Percentiles rank a stretch among this genome's conserved stretches.
phyloP scores from a whole-genome alignment of 2,888 invertebrate species.

The Hemithea aestivaria region DNA sequence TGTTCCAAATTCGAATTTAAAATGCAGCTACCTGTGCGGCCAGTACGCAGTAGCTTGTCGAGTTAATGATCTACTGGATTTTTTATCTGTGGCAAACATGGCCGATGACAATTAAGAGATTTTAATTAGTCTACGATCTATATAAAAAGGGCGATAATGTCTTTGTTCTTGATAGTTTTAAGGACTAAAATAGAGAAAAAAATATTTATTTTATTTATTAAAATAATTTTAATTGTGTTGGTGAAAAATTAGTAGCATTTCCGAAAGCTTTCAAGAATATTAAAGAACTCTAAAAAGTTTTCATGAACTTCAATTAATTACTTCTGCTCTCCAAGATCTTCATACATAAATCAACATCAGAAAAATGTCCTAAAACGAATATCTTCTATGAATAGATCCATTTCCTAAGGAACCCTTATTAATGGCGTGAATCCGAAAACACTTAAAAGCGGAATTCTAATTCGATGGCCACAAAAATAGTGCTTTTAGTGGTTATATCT shows the following conservation, averaged over 20 bases:
- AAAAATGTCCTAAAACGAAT: constrained; percentile 25
- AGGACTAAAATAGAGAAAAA: too few species aligned
- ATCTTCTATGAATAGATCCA: constrained; percentile 28
- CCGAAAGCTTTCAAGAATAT: too few species aligned
- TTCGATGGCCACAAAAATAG: constrained; percentile 34
- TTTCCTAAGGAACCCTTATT: constrained; percentile 29
- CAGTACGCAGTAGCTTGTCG: constrained; percentile 34
- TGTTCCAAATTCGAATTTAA: constrained; percentile 57
- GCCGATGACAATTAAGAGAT: constrained; percentile 14
- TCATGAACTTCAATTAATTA: too few species aligned
- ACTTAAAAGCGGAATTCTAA: constrained; percentile 33
- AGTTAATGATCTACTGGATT: constrained; percentile 35
- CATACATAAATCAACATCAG: constrained; percentile 19
- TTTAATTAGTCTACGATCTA: too few species aligned
- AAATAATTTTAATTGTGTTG: too few species aligned
- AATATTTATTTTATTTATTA: too few species aligned
- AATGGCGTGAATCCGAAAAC: constrained; percentile 31
- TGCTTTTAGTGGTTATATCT: constrained; percentile 28
- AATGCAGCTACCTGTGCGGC: constrained; percentile 46
- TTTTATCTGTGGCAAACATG: constrained; percentile 25
- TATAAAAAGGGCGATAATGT: too few species aligned
- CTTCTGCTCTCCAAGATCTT: constrained; percentile 13
- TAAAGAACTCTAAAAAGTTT: too few species aligned
- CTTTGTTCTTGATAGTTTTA: too few species aligned
- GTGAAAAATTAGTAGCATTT: too few species aligned